Base-by-base conservation (phyloP, 2,797 vertebrate genomes). In the Bovichtus diacanthus region DNA sequence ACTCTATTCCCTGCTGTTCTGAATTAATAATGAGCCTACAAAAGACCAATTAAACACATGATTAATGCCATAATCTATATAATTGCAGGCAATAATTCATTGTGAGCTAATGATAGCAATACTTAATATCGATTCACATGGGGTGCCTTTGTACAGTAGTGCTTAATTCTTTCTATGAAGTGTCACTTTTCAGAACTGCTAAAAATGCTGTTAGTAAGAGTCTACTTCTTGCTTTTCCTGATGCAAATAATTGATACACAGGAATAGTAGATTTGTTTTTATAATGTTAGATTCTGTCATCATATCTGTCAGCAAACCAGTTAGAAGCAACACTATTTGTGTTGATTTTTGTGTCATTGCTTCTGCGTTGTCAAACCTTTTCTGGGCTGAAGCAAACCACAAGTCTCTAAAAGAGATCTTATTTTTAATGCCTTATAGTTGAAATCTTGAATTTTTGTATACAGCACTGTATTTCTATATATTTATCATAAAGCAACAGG, bases 31-130 rank as follows among this genome's bases (percentile, higher is more conserved):
- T 92, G 93, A 87, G 88, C 86, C 90, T 88, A 91, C 92, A 93
- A 93, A 94, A 92, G 91, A 89, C 91, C 94, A 95, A 95, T 95
- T 95, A 95, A 94, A 94, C 87, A 93, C 92, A 94, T 92, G 91
- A 90, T 93, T 94, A 93, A 94, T 92, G 90, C 87, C 86, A 92
- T 94, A 92, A 95, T 94, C 93, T 93, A 92, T 94, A 92, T 94
- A 94, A 94, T 94, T 94, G 91, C 91, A 89, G 93, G 94, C 89
- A 90, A 94, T 95, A 94, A 92, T 90, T 95, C 90, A 94, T 86
- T 84, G 78, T 72, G 85, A 86, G 88, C 89, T 92, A 94, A 95
- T 95, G 92, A 94, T 93, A 89, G 91, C 90, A 92, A 92, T 93
- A 91, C 91, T 93, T 93, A 94, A 94, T 94, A 94, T 93, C 86